Percentiles rank a stretch among this genome's conserved stretches.
Conservation (phyloP, 2,113 vertebrate genomes). For the Anolis carolinensis region DNA sequence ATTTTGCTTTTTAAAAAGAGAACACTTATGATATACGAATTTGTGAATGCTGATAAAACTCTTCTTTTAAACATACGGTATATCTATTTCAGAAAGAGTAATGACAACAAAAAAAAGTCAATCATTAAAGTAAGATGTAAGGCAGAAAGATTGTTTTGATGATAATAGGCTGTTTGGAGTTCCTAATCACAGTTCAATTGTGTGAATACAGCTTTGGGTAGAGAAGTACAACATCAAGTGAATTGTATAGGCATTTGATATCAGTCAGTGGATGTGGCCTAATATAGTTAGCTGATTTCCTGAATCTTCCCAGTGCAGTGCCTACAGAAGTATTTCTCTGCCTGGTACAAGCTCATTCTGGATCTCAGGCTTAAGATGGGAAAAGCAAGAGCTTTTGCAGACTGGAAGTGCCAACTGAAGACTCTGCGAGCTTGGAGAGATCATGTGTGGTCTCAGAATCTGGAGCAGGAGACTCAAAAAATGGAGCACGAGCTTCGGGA, state of each 20-base stretch:
- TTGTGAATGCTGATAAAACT: not conserved
- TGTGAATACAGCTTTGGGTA: not conserved
- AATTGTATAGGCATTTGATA: not conserved
- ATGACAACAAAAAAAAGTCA: not conserved
- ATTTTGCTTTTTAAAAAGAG: not conserved
- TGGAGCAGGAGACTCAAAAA: slow-evolving; percentile 74
- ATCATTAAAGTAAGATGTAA: not conserved
- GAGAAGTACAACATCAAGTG: not conserved
- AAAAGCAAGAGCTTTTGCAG: slow-evolving; percentile 85
- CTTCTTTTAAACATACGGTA: too few species aligned
- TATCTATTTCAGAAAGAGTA: not conserved
- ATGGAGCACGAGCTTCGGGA: slow-evolving; percentile 80
- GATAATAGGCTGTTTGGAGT: not conserved
- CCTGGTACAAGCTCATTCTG: slow-evolving; percentile 87
- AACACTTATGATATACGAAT: too few species aligned
- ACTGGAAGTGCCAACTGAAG: slow-evolving; percentile 88
- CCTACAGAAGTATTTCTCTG: slow-evolving; percentile 88
- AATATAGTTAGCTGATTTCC: slow-evolving; percentile 42
- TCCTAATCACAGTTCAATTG: not conserved
- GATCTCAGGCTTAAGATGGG: slow-evolving; percentile 82
- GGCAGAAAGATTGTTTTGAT: not conserved
- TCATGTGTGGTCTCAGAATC: slow-evolving; percentile 78
- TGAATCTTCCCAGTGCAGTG: slow-evolving; percentile 77
- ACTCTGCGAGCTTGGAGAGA: slow-evolving; percentile 86
- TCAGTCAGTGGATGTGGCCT: not conserved